Conservation (phyloP, 1,140 invertebrate species). For the Apis laboriosa region DNA sequence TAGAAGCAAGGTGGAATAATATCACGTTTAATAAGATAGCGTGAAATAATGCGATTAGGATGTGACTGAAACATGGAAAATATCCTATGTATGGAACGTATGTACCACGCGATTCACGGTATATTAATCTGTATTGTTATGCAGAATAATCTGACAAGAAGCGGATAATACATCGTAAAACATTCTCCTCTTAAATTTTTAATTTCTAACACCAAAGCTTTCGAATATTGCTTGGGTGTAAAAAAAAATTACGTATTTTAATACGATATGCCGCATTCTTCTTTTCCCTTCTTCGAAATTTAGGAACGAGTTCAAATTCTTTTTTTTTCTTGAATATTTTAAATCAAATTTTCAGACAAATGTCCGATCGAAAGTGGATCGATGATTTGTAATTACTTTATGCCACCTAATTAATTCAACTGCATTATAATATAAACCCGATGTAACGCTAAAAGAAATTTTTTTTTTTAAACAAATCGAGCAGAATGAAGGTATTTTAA, state of each 20-base stretch:
- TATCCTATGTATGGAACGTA: neutral
- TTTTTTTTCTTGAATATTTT: no score
- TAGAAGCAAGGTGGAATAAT: neutral
- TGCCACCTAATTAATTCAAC: no score
- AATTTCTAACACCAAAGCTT: neutral
- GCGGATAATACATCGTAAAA: neutral
- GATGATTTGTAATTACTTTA: no score
- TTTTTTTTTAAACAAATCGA: slow-evolving; percentile 28
- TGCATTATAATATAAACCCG: no score
- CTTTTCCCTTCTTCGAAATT: no score
- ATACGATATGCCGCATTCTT: no score
- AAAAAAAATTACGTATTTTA: neutral
- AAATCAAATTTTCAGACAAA: no score
- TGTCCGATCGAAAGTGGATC: no score
- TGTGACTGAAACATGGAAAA: neutral
- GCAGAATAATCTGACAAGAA: neutral
- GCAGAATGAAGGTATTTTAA: slow-evolving; percentile 27
- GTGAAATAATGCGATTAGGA: neutral
- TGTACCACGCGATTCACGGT: neutral
- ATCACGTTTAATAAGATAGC: neutral
- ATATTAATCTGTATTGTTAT: slow-evolving; percentile 7
- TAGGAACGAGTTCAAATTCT: no score
- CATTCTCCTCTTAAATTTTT: neutral
- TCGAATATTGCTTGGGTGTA: neutral
- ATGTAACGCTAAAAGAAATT: no score